phyloP scores from a whole-genome alignment of 2,797 vertebrate genomes.

The Florisuga fusca region DNA sequence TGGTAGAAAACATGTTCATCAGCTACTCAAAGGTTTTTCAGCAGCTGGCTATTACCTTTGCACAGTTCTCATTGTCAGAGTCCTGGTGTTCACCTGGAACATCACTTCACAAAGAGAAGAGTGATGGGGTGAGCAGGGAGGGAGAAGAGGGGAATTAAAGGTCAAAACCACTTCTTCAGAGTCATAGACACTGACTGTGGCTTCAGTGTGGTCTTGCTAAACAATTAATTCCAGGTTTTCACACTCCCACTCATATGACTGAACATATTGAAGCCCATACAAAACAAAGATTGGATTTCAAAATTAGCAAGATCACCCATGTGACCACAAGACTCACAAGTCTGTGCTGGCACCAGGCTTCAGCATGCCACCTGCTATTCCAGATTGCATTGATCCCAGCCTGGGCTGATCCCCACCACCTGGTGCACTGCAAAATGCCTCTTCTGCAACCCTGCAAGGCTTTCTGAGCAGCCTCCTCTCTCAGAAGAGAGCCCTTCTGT shows the following conservation, averaged over 20 bases:
- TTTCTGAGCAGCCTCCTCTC: constrained; percentile 6
- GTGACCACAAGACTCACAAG: not conserved
- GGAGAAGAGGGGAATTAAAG: not conserved
- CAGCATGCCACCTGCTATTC: constrained; percentile 58
- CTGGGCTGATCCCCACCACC: constrained; percentile 56
- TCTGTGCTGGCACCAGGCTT: constrained; percentile 55
- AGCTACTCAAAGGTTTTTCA: not conserved
- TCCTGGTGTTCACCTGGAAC: not conserved
- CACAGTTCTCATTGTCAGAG: not conserved
- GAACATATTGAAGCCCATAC: constrained; percentile 43
- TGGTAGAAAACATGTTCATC: not conserved
- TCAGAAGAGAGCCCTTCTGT: constrained; percentile 1
- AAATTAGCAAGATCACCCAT: constrained; percentile 59
- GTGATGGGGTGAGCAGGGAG: not conserved
- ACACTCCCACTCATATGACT: constrained; percentile 48
- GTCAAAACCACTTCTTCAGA: not conserved
- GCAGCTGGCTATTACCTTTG: not conserved
- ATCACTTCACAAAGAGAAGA: not conserved
- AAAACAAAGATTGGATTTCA: constrained; percentile 42
- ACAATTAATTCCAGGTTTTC: constrained; percentile 53
- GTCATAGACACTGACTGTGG: not conserved
- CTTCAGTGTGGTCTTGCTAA: constrained; percentile 28
- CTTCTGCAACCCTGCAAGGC: constrained; percentile 30
- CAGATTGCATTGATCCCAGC: constrained; percentile 61
- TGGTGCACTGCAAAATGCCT: constrained; percentile 32